A percentile compares a stretch with the other conserved stretches of the same genome.
Conservation (phyloP, 2,888 invertebrate genomes). For the Chrysotoxum bicinctum region DNA sequence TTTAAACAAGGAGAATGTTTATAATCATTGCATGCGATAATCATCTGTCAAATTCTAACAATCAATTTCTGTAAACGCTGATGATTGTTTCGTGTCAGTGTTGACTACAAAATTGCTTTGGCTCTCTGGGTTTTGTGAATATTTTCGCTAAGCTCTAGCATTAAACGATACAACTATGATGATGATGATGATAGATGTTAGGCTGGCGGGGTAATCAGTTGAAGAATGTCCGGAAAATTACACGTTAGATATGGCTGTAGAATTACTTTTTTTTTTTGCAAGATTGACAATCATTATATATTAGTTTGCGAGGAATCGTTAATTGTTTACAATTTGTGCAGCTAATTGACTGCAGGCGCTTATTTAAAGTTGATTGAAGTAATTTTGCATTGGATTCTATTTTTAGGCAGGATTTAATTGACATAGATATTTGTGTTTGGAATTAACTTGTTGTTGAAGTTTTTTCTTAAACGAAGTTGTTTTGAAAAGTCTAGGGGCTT, state of each 20-base stretch:
- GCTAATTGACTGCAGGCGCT: conserved; percentile 26
- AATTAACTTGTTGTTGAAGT: not conserved
- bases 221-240: not conserved
- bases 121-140: not conserved
- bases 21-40: conserved; percentile 1
- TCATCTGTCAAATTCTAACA: conserved; percentile 31
- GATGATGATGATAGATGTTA: not conserved
- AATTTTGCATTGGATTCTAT: conserved; percentile 24
- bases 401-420: not conserved
- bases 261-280: not conserved
- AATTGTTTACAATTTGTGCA: conserved; percentile 22
- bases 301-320: conserved; percentile 13
- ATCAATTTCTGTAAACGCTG: conserved; percentile 7
- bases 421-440: not conserved
- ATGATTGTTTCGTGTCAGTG: conserved; percentile 14
- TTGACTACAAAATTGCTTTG: not conserved
- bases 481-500: too few species aligned
- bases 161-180: not conserved
- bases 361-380: conserved; percentile 30
- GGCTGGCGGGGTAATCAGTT: not conserved
- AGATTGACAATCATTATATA: conserved; percentile 13
- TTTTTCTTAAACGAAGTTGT: not conserved
- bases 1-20: conserved; percentile 6
- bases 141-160: not conserved
- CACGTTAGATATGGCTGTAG: not conserved